These are phyloP conservation scores for Salvelinus sp. DNA, from an alignment of 2,113 vertebrate species.

Conservation along the genomic window DNA sequence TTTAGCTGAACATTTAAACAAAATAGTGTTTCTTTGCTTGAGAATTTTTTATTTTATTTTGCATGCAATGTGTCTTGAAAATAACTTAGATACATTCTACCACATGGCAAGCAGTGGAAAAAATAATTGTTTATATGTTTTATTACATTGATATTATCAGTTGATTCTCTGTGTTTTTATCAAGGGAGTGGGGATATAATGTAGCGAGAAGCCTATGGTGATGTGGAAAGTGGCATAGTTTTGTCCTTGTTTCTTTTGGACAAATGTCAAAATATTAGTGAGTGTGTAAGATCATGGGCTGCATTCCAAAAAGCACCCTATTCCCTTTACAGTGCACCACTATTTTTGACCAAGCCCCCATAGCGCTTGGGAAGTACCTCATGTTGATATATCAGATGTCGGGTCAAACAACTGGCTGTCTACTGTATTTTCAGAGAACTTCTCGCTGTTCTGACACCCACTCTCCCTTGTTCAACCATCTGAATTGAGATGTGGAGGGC, in stretches of 20 bases:
- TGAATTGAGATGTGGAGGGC: constrained; percentile 10
- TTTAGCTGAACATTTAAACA: constrained; percentile 77
- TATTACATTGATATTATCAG: constrained; percentile 19
- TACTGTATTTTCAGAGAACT: not conserved
- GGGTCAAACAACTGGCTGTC: not conserved
- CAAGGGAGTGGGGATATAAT: not conserved
- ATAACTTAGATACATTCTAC: constrained; percentile 64
- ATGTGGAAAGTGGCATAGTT: not conserved
- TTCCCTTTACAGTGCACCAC: no score
- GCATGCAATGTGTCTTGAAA: constrained; percentile 78
- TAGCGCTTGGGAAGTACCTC: no score
- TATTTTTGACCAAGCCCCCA: no score
- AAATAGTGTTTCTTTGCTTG: constrained; percentile 65
- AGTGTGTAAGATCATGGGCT: not conserved
- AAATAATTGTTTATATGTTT: not conserved
- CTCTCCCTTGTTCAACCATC: constrained; percentile 5
- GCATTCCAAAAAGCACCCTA: no score
- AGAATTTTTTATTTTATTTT: constrained; percentile 64
- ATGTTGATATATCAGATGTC: not conserved
- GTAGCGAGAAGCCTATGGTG: not conserved
- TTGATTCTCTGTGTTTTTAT: constrained; percentile 1
- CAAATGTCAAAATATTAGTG: not conserved
- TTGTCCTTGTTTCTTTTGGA: not conserved
- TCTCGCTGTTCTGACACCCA: constrained; percentile 5
- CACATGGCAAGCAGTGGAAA: constrained; percentile 66